Percentiles rank a stretch among this genome's conserved stretches.
phyloP scores from a whole-genome alignment of 2,113 vertebrate species.

The Pimephales promelas region DNA sequence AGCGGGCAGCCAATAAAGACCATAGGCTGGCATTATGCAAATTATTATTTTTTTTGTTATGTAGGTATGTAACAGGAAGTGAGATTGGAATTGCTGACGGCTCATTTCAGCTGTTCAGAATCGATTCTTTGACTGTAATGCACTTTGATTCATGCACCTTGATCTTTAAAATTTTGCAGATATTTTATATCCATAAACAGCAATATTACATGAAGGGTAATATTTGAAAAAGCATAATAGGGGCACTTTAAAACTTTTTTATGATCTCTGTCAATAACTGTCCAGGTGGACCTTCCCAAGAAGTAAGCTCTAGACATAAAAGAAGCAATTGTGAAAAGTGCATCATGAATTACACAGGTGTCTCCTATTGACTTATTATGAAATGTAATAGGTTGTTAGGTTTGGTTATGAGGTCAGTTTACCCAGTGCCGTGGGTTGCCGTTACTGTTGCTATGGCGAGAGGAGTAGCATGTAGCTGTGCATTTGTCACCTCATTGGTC shows the following conservation, averaged over 20 bases:
- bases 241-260: not conserved
- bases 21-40: too few relatives aligned
- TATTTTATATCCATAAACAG: too few relatives aligned
- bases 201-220: too few relatives aligned
- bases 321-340: not conserved
- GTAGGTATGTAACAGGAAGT: too few relatives aligned
- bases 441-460: not conserved
- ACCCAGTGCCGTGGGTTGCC: not conserved
- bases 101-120: too few relatives aligned
- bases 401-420: not conserved
- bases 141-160: too few relatives aligned
- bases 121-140: too few relatives aligned
- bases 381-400: not conserved
- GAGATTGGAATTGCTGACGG: too few relatives aligned
- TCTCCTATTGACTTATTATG: constrained; percentile 1
- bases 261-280: not conserved
- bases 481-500: not conserved
- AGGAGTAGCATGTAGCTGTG: not conserved
- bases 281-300: not conserved
- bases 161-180: too few relatives aligned
- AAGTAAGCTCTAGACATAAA: not conserved
- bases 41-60: too few relatives aligned
- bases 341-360: not conserved
- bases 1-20: too few relatives aligned
- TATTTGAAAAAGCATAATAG: too few relatives aligned